Evolutionary conservation across 2,888 invertebrate species (phyloP).

Genomic region (Heliconius ethilla): DNA sequence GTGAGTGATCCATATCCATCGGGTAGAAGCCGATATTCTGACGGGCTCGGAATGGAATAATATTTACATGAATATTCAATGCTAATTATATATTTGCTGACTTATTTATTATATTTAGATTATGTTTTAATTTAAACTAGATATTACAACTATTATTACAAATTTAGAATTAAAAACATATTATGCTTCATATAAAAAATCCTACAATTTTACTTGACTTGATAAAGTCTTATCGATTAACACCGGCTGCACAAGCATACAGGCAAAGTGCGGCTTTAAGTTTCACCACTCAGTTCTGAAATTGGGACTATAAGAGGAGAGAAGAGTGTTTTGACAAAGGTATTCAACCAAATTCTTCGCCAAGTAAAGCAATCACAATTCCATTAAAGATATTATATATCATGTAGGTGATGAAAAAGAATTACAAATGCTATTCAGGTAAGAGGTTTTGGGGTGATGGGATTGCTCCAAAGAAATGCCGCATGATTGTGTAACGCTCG

Average conservation of each 20-base stretch:
- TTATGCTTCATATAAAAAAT: no score
- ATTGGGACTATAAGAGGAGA: neutral
- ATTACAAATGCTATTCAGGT: slow-evolving; percentile 43
- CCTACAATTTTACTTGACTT: no score
- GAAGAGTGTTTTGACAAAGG: neutral
- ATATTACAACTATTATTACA: no score
- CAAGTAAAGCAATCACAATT: slow-evolving; percentile 30
- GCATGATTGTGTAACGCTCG: slow-evolving; percentile 56
- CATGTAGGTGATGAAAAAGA: slow-evolving; percentile 39
- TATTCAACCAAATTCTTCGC: slow-evolving; percentile 12
- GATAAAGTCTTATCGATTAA: no score
- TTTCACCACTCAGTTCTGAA: neutral
- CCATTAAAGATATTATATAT: slow-evolving; percentile 43
- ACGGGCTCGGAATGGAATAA: neutral
- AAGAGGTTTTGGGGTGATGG: slow-evolving; percentile 43
- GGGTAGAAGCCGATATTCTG: neutral
- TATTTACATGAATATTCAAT: neutral
- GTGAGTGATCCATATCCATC: slow-evolving; percentile 22
- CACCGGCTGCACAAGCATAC: no score
- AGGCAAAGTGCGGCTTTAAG: no score
- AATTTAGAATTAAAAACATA: no score
- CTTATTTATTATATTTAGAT: neutral
- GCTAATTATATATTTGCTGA: neutral
- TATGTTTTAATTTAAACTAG: neutral
- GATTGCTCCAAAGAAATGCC: slow-evolving; percentile 52